Evolutionary conservation across 2,888 invertebrate species (phyloP), one percentile per base, ranked within the genome.

Genomic region (Clivina fossor): DNA sequence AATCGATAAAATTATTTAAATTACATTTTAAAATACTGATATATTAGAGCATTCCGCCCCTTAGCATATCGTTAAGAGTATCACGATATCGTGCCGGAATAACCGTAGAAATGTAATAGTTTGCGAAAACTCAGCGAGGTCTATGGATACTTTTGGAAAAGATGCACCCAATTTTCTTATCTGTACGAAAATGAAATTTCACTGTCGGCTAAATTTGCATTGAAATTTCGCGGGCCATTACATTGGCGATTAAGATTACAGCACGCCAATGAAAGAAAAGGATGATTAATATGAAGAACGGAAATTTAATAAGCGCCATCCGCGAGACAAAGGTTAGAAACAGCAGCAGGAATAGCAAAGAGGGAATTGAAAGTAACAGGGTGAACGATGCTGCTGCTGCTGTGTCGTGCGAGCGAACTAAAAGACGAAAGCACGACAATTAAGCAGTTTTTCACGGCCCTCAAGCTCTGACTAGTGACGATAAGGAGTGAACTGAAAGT

Each of bases 201-300:
- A 64, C 62, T 62, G 61, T 62, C 50, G 59, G 58, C 60, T 63
- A 61, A 63, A 64, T 64, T 64, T 63, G 64, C 62, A 64, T 64
- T 62, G 60, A 60, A 64, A 64, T 64, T 66, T 63, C 62, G 60
- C 61, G 61, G 60, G 41, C 63, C 62, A 64, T 65, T 63, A 63
- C 64, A 64, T 63, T 56, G 57, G 49, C 63, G 63, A 64, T 66
- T 65, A 64, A 64, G 64, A 63, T 65, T 63, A 62, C n/a, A n/a
- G n/a, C 64, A 63, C 64, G 65, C 63, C 64, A 64, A 64, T 64
- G 64, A 60, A 63, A 62, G 63, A 65, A 65, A 64, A 61, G 63
- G 40, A 63, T 63, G 64, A 65, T 65, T 64, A 65, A 66, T 64
- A 65, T 62, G 59, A 55, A n/a, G n/a, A 35, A 33, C 9, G 56